Conservation (phyloP, 2,113 vertebrate species). For the Hyaena hyaena region DNA sequence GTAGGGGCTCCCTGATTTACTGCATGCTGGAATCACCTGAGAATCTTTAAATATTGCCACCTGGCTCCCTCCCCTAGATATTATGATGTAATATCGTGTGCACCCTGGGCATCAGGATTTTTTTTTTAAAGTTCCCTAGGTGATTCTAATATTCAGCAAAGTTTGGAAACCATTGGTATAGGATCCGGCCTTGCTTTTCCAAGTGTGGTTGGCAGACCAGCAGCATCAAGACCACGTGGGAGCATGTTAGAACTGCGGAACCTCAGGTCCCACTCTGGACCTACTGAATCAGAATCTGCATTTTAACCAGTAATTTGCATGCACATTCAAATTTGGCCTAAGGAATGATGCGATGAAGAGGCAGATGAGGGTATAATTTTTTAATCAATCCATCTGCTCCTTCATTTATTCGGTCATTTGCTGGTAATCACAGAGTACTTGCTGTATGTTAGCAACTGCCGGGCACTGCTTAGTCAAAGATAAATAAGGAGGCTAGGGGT, state of each 20-base stretch:
- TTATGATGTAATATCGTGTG: neutral
- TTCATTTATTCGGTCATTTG: neutral
- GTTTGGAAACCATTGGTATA: neutral
- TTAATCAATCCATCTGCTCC: neutral
- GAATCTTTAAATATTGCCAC: neutral
- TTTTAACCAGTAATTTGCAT: conserved; percentile 16
- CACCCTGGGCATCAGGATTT: neutral
- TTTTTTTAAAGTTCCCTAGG: neutral
- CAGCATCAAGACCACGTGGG: neutral
- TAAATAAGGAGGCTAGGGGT: neutral
- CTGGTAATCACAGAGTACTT: neutral
- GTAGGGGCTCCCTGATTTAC: neutral
- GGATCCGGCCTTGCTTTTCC: neutral
- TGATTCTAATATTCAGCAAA: neutral
- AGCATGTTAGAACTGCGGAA: neutral
- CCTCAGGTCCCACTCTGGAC: neutral
- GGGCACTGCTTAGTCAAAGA: neutral
- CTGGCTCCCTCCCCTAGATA: neutral
- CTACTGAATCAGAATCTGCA: neutral
- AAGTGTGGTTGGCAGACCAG: neutral
- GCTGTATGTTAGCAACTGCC: neutral
- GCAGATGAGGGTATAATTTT: neutral
- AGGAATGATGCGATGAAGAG: neutral
- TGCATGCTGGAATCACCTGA: neutral
- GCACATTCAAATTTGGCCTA: neutral